Evolutionary conservation across 2,113 vertebrate species (phyloP).

Genomic region (Meleagris gallopavo): DNA sequence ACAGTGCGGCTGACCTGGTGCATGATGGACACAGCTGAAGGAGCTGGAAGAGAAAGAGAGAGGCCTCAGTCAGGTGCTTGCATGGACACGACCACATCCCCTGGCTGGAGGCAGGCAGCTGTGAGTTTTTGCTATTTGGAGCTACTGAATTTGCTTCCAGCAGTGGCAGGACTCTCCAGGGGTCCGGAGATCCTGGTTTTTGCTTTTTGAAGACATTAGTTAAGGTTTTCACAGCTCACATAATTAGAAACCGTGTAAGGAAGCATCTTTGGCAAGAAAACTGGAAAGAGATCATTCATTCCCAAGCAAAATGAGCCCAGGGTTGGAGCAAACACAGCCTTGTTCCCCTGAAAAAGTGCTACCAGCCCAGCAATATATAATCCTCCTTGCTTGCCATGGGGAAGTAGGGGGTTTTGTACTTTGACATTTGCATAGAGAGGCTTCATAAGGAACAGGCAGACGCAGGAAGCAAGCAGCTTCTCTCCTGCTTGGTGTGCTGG

Average conservation of each 20-base stretch:
- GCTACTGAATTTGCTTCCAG: not conserved
- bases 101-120: not conserved
- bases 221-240: not conserved
- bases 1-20: conserved; percentile 92
- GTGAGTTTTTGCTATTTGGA: not conserved
- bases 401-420: not conserved
- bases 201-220: not conserved
- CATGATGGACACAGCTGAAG: conserved; percentile 94
- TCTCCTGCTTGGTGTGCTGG: not conserved
- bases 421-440: not conserved
- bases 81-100: accelerated
- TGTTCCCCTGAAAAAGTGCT: not conserved
- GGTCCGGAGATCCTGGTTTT: not conserved
- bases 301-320: not conserved
- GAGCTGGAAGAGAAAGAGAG: conserved; percentile 80
- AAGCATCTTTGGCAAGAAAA: not conserved
- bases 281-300: not conserved
- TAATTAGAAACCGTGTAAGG: not conserved
- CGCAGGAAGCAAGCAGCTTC: not conserved
- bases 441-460: not conserved
- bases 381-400: not conserved
- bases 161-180: not conserved
- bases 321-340: not conserved
- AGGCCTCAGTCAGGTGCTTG: not conserved
- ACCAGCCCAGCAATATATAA: not conserved